Base-by-base conservation (phyloP, 2,888 invertebrate genomes). In the Lydus trimaculatus region DNA sequence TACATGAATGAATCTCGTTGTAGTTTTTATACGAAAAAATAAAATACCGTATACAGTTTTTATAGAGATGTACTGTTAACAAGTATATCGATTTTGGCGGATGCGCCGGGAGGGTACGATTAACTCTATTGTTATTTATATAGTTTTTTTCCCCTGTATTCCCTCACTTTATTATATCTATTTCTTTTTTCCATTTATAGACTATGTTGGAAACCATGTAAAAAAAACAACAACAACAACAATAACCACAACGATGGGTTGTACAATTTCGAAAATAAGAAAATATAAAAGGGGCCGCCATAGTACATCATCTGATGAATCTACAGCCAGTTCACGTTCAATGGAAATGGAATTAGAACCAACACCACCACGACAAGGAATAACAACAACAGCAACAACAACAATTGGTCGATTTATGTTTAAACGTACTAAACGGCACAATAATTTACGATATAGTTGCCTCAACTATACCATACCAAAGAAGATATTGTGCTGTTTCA, bases 401-500 rank as follows among this genome's bases (percentile, higher is more conserved):
- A 56, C 56, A 15, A 56, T 56, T 13, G 15, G 56, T 28, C 23
- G 56, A 56, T 56, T 56, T 28, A 25, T 56, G 25, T 56, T 56
- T 28, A 56, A 56, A 28, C 56, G 56, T 15, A 28, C 56, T 15
- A 56, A 25, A 56, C 56, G 56, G 15, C 3, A 28, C 13, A 25
- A 11, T 11, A 48, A 11, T 13, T 52, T 25, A 52, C 23, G 23
- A 2, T 25, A 13, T n/a, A 15, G 56, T 5, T 87, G 87, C 31
- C 86, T 89, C 78, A 87, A 87, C 71, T 86, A 88, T 39, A 81
- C 90, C 77, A 88, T 90, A 77, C 90, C 90, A 0, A 85, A 88
- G 83, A 87, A 85, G 74, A 89, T 92, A 79, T 87, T 91, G 74
- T 89, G 88, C 77, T 90, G 91, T 79, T 91, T 91, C 88, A 89